Evolutionary conservation across 2,797 vertebrate genomes (phyloP).

Genomic region (Silurus lanzhouensis): DNA sequence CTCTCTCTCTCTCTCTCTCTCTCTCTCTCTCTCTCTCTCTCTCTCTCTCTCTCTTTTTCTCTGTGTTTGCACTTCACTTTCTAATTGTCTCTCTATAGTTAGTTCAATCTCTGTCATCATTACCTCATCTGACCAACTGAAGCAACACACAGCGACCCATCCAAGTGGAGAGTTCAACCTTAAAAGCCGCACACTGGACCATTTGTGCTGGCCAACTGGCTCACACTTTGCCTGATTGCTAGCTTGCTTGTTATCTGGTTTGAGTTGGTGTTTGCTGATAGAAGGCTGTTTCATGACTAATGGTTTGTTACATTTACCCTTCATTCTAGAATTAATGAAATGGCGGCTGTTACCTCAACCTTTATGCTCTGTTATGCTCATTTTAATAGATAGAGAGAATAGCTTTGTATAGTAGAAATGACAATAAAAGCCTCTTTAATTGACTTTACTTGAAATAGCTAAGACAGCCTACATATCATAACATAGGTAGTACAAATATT

Average conservation of each 20-base stretch:
- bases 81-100: background rate
- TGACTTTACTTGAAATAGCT: background rate
- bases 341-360: background rate
- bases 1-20: background rate
- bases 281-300: background rate
- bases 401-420: too few species aligned
- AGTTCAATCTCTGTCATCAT: background rate
- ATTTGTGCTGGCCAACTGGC: background rate
- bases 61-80: background rate
- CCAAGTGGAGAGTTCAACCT: background rate
- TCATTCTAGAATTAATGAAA: background rate
- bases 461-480: background rate
- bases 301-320: background rate
- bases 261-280: background rate
- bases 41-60: background rate
- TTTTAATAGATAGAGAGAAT: too few species aligned
- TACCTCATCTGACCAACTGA: background rate
- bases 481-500: background rate
- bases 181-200: background rate
- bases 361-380: background rate
- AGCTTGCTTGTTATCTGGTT: background rate
- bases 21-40: background rate
- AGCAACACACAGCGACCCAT: too few species aligned
- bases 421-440: too few species aligned
- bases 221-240: background rate